A percentile compares a stretch with the other conserved stretches of the same genome.
These are phyloP conservation scores for Zaprionus nigranus DNA, from an alignment of 1,140 invertebrate species.

Conservation along the genomic window DNA sequence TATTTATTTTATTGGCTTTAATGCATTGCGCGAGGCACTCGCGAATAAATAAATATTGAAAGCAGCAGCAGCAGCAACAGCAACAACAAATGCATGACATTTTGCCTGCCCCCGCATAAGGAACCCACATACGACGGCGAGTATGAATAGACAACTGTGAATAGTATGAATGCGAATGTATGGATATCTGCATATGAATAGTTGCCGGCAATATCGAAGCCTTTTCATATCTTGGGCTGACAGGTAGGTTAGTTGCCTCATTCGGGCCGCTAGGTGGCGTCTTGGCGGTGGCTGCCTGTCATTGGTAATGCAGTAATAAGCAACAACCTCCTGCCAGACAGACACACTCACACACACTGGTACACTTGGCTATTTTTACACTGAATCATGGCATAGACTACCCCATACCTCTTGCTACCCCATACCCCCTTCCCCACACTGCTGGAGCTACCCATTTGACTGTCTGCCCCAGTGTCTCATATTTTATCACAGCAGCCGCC, in stretches of 20 bases:
- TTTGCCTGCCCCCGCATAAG: conserved; percentile 36
- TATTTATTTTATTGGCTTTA: conserved; percentile 82
- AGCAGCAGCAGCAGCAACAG: conserved; percentile 55
- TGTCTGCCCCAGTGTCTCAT: conserved; percentile 82
- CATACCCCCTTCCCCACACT: background rate
- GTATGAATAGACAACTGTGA: background rate
- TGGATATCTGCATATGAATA: conserved; percentile 40
- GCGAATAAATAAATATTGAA: conserved; percentile 79
- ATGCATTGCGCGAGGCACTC: conserved; percentile 73
- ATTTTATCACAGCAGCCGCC: conserved; percentile 73
- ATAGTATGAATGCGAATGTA: conserved; percentile 1
- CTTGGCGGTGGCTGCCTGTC: conserved; percentile 55
- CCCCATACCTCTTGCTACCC: background rate
- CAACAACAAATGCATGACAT: conserved; percentile 49
- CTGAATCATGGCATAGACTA: conserved; percentile 64
- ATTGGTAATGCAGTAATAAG: conserved; percentile 55
- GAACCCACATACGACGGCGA: conserved; percentile 32
- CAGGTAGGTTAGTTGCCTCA: conserved; percentile 70
- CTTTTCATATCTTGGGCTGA: conserved; percentile 63
- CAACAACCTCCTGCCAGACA: conserved; percentile 50
- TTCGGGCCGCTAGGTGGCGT: conserved; percentile 69
- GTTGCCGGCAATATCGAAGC: conserved; percentile 45
- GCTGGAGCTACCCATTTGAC: conserved; percentile 56
- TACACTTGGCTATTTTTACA: conserved; percentile 62
- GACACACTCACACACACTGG: conserved; percentile 6